Base-by-base conservation (phyloP, 2,797 vertebrate genomes). In the Mormyrus proboscirostris region DNA sequence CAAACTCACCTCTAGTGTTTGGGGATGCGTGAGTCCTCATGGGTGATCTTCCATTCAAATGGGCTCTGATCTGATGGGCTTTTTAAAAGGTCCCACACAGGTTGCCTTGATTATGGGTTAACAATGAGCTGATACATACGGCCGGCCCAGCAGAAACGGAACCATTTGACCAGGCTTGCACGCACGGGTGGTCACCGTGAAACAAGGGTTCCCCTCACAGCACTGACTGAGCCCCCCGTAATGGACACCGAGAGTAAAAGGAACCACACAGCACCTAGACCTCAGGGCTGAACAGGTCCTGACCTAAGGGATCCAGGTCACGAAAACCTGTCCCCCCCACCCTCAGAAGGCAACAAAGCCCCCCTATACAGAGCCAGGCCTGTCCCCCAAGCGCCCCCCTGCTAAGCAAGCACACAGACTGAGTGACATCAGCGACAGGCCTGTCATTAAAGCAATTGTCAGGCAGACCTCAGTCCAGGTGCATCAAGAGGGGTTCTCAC, bases 231-330 rank as follows among this genome's bases (percentile, higher is more conserved):
- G 41, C 79, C 84, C 65, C n/a, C 44, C 51, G 33, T 73, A 86
- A 86, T 49, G 5, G 84, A 89, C 19, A 79, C 83, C 89, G 6
- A n/a, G 47, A 9, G 14, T 89, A 89, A 19, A 73, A 55, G 57
- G 53, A 87, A 49, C 90, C 90, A 93, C 91, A 93, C 92, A 90
- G 83, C 84, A 88, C 73, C 84, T 91, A 92, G 93, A 94, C 88
- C 90, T 1, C 0, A 1, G 19, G 89, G 90, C 88, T 49, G 49
- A 76, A 90, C 93, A 92, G 50, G 0, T 29, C 89, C 89, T 65
- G 55, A 93, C 88, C 90, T 38, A 85, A 44, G 49, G 47, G 50
- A 16, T 84, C 19, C 38, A 22, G 82, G 44, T 51, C 82, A 51
- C 12, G 2, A 8, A 62, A 8, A 14, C 5, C 82, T 29, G 2